phyloP scores from a whole-genome alignment of 2,113 vertebrate genomes.

The Pseudolaguvia tuberculata region DNA sequence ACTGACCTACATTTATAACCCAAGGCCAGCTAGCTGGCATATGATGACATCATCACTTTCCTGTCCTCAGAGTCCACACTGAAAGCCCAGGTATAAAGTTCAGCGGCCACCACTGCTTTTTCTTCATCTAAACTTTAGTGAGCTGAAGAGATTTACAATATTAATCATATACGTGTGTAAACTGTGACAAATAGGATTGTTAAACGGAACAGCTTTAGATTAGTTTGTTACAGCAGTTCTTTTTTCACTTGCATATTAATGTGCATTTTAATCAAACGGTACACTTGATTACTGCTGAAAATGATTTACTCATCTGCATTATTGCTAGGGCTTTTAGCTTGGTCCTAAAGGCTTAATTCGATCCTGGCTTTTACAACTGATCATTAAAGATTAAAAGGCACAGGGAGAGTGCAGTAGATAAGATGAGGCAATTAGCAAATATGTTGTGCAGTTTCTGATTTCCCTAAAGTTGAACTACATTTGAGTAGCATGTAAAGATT shows the following conservation, averaged over 20 bases:
- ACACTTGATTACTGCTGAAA: constrained; percentile 41
- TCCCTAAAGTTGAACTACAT: constrained; percentile 39
- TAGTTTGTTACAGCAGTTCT: background rate
- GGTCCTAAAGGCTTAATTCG: constrained; percentile 44
- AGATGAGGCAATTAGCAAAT: constrained; percentile 38
- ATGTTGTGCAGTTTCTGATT: constrained; percentile 39
- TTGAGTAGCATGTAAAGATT: constrained; percentile 23
- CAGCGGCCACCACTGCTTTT: background rate
- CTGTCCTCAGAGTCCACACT: too few relatives aligned
- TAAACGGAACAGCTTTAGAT: background rate
- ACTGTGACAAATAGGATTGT: background rate
- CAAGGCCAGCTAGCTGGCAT: too few relatives aligned
- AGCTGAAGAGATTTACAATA: background rate
- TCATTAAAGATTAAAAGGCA: constrained; percentile 48
- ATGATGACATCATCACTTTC: too few relatives aligned
- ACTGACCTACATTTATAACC: too few relatives aligned
- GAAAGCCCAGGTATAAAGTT: too few relatives aligned
- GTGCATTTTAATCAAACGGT: constrained; percentile 43
- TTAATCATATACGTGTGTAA: background rate
- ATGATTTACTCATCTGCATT: constrained; percentile 44
- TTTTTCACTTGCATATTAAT: constrained; percentile 38
- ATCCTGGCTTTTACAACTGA: constrained; percentile 46
- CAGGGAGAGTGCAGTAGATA: constrained; percentile 41
- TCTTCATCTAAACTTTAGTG: background rate
- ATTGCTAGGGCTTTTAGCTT: constrained; percentile 35